Evolutionary conservation across 2,888 invertebrate genomes (phyloP).

Genomic region (Oscheius sp.): DNA sequence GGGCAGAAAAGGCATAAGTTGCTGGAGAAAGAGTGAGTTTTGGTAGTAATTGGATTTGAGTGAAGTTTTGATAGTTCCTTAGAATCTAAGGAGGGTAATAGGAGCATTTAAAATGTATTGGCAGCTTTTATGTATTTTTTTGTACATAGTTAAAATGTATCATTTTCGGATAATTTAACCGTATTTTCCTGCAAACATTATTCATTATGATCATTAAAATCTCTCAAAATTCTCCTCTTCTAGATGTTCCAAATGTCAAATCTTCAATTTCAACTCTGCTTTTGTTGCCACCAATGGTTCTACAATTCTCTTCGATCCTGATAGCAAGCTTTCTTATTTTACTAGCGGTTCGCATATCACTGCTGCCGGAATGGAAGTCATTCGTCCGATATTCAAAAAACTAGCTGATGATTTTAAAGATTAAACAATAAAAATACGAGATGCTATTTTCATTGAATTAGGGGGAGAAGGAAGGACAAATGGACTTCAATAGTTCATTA

Average conservation of each 20-base stretch:
- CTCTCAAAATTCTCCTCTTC: constrained; percentile 5
- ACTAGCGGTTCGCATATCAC: constrained; percentile 32
- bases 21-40: constrained; percentile 29
- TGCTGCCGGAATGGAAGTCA: constrained; percentile 3
- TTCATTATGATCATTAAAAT: no score
- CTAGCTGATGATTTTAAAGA: background rate
- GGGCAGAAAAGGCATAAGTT: constrained; percentile 28
- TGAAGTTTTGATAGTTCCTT: no score
- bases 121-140: no score
- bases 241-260: constrained; percentile 41
- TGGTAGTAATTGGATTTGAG: no score
- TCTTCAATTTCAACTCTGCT: constrained; percentile 27
- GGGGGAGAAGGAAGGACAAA: no score
- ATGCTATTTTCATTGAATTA: no score
- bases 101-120: no score
- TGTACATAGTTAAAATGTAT: background rate
- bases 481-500: no score
- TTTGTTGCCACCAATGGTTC: background rate
- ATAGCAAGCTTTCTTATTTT: constrained; percentile 29
- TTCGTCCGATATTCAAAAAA: constrained; percentile 6
- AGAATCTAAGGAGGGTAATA: no score
- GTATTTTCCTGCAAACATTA: no score
- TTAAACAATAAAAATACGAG: no score
- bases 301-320: constrained; percentile 15
- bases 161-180: no score